Evolutionary conservation across 37 sponge, comb jelly and placozoan genomes (phyloP), one percentile per base, ranked within the genome.

Genomic region (Agelas oroides): DNA sequence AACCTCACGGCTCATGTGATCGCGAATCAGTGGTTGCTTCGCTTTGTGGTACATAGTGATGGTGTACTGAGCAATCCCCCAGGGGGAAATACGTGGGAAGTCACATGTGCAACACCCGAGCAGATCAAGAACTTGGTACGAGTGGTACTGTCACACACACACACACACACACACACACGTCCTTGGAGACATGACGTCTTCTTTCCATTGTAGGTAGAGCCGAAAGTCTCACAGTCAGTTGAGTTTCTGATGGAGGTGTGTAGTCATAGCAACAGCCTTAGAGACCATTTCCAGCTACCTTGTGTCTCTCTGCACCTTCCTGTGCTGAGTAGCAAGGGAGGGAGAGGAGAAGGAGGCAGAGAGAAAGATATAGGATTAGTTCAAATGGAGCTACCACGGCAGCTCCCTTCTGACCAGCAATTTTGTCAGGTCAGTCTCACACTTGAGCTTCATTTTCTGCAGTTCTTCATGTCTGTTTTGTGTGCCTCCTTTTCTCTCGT

Each of bases 1-100:
- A 37, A 65, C 20, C 55, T 80, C 20, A 88, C 36, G 5, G 89
- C 89, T 20, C 84, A 89, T 30, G 52, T 83, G 39, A 71, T 89
- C 53, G 70, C 40, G 46, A 23, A 39, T 25, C 67, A 46, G 27
- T 89, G 89, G 89, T 56, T 89, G 33, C 16, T 89, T 35, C 55
- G 89, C n/a, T 75, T 70, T 41, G 11, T 70, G 20, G 21, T 39
- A 0, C 71, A 27, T 12, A 20, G n/a, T 12, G 12, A 63, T 64
- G 8, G 8, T 8, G 6, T 12, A 46, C 79, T 78, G 27, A 53
- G 40, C 11, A 21, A 28, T 35, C 54, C 24, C 46, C 46, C 46
- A 46, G 6, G 8, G 8, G 46, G 46, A 28, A 21, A 31, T 20
- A 27, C 63, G 1, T 78, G 87, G 81, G 87, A 87, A 2, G 54